Evolutionary conservation across 2,888 invertebrate species (phyloP).

Genomic region (Callyntrura sp.): DNA sequence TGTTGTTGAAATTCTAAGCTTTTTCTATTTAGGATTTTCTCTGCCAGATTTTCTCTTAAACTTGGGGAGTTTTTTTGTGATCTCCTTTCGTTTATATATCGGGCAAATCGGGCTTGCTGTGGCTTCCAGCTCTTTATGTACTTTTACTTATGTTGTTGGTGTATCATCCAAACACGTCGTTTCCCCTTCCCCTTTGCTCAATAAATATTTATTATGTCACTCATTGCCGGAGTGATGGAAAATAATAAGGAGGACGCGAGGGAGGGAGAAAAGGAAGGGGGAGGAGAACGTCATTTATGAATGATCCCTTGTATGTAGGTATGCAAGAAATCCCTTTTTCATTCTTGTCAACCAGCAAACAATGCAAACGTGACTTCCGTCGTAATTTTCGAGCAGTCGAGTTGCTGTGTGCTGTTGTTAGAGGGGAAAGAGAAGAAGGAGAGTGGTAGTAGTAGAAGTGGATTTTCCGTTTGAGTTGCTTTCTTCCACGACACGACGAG

Average conservation of each 20-base stretch:
- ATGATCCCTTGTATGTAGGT: conserved; percentile 21
- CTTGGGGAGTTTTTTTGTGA: too few species aligned
- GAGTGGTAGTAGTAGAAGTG: background rate
- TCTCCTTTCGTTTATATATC: too few species aligned
- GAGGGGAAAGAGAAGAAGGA: background rate
- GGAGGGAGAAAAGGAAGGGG: background rate
- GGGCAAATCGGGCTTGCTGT: too few species aligned
- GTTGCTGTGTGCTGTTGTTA: background rate
- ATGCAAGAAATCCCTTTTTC: background rate
- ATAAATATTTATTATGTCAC: conserved; percentile 46
- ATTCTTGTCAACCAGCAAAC: conserved; percentile 2
- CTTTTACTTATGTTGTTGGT: background rate
- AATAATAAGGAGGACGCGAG: background rate
- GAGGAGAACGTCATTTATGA: conserved; percentile 14
- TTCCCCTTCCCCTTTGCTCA: background rate
- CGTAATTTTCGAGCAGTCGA: background rate
- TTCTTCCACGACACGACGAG: background rate
- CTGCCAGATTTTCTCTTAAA: too few species aligned
- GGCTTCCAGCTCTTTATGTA: too few species aligned
- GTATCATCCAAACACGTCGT: background rate
- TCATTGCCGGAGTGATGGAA: background rate
- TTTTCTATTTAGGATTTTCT: too few species aligned
- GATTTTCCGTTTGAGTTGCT: conserved; percentile 36
- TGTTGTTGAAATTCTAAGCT: too few species aligned
- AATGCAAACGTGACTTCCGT: conserved; percentile 42